Percentiles rank a stretch among this genome's conserved stretches.
Conservation (phyloP, 2,888 invertebrate genomes). For the Andrena bucephala region DNA sequence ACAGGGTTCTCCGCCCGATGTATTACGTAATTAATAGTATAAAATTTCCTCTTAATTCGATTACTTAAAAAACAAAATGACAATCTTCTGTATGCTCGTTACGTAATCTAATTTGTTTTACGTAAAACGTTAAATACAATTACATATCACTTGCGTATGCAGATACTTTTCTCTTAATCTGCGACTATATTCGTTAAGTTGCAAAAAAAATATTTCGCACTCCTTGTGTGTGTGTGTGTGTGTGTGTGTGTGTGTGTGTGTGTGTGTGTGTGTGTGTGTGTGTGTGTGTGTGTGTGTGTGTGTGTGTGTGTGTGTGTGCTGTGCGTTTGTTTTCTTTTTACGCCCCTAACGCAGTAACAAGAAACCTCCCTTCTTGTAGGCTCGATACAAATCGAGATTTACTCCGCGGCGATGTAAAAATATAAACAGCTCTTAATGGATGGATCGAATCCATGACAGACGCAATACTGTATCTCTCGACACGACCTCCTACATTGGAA, state of each 20-base stretch:
- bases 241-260: background rate
- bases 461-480: constrained; percentile 36
- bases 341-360: constrained; percentile 16
- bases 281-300: background rate
- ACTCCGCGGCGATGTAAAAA: constrained; percentile 23
- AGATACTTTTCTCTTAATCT: constrained; percentile 38
- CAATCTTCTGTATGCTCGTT: constrained; percentile 51
- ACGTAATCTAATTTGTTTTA: constrained; percentile 54
- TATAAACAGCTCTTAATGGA: constrained; percentile 17
- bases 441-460: constrained; percentile 33
- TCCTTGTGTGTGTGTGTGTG: background rate
- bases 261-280: too few relatives aligned
- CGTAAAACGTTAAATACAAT: constrained; percentile 61
- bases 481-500: background rate
- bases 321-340: constrained; percentile 30
- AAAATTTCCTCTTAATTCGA: constrained; percentile 57
- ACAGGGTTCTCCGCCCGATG: constrained; percentile 27
- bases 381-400: constrained; percentile 28
- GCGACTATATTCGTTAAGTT: constrained; percentile 39
- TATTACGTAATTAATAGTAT: constrained; percentile 57
- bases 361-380: constrained; percentile 10
- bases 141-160: constrained; percentile 70
- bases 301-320: too few relatives aligned
- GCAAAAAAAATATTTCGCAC: background rate
- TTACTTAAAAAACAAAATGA: constrained; percentile 51